A percentile compares a stretch with the other conserved stretches of the same genome.
Conservation (phyloP, 2,888 invertebrate species). For the Polydesmus complanatus region DNA sequence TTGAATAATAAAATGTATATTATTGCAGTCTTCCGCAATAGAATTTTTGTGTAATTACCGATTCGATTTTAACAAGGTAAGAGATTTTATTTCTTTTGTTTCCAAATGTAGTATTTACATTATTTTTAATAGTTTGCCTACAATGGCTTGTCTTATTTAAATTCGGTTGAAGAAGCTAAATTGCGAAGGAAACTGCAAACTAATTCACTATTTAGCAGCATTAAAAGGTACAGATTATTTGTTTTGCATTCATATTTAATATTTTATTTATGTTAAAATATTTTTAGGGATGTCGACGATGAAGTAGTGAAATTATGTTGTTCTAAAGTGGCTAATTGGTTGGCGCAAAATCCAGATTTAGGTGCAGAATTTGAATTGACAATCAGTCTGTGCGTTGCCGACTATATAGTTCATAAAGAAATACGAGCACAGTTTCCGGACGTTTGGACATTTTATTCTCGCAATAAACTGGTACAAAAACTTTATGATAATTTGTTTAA, state of each 20-base stretch:
- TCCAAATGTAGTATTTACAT: not conserved
- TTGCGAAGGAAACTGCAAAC: not conserved
- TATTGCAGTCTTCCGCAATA: not conserved
- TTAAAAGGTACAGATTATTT: not conserved
- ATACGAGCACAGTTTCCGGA: not conserved
- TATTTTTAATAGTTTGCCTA: not conserved
- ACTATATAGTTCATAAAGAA: constrained; percentile 2
- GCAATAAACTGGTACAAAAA: not conserved
- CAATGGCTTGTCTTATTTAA: not conserved
- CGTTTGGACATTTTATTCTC: not conserved
- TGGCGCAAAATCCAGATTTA: not conserved
- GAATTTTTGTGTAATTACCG: not conserved
- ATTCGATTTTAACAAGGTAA: not conserved
- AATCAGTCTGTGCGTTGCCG: not conserved
- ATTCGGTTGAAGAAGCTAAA: not conserved
- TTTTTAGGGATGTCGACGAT: not conserved
- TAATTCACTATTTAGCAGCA: not conserved
- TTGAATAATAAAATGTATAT: not conserved
- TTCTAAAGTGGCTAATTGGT: not conserved
- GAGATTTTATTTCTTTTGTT: not conserved
- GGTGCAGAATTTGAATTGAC: not conserved
- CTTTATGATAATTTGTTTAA: not conserved
- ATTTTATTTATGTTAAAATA: not conserved
- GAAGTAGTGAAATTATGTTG: not conserved
- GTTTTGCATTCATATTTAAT: not conserved